Conservation (phyloP, 2,888 invertebrate genomes). For the Cantharis flavilabris region DNA sequence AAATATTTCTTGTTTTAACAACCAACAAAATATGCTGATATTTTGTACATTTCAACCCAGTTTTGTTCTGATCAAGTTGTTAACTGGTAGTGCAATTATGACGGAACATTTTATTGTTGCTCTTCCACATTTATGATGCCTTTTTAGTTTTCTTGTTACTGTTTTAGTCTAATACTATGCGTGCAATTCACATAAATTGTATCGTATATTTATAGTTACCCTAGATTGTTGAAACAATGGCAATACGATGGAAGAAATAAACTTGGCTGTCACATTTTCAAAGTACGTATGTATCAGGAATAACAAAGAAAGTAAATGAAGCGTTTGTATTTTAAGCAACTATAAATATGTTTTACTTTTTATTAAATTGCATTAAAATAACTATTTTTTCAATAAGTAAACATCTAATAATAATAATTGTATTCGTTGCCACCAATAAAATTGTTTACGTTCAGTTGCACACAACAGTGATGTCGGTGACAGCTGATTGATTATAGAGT, state of each 20-base stretch:
- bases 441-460: no score
- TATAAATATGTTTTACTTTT: background rate
- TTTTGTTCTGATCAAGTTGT: slow-evolving; percentile 16
- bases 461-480: no score
- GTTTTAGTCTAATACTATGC: slow-evolving; percentile 9
- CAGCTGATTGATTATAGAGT: no score
- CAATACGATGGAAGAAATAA: slow-evolving; percentile 16
- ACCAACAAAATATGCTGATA: slow-evolving; percentile 34
- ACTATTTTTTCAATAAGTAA: background rate
- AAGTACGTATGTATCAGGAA: background rate
- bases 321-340: background rate
- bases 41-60: slow-evolving; percentile 25
- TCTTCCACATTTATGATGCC: slow-evolving; percentile 4
- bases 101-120: slow-evolving; percentile 7
- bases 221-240: slow-evolving; percentile 20
- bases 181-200: slow-evolving; percentile 15
- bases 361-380: background rate
- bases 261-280: slow-evolving; percentile 3
- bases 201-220: slow-evolving; percentile 19
- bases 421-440: no score
- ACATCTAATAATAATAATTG: no score
- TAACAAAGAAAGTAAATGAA: background rate
- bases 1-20: slow-evolving; percentile 24
- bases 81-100: slow-evolving; percentile 9
- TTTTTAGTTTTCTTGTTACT: slow-evolving; percentile 13